Conservation (phyloP, 1,140 invertebrate species). For the Amyelois transitella region DNA sequence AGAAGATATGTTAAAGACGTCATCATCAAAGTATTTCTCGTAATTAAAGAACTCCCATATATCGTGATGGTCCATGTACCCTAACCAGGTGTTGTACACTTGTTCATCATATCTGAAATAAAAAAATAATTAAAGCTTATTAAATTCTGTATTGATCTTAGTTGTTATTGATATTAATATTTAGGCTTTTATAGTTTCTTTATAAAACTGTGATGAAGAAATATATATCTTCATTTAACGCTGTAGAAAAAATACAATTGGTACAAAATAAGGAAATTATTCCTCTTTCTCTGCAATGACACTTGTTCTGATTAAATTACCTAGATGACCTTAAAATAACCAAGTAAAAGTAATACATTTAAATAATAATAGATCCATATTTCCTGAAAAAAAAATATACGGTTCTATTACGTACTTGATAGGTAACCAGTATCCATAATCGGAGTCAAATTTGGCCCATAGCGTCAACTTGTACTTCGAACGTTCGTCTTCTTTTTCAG, state of each 20-base stretch:
- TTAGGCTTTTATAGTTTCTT: no score
- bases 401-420: conserved; percentile 22
- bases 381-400: neutral
- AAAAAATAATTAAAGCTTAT: neutral
- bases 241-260: no score
- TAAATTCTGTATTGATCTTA: no score
- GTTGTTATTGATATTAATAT: no score
- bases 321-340: no score
- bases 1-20: neutral
- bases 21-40: conserved; percentile 17
- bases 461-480: conserved; percentile 8
- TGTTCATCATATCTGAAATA: conserved; percentile 29
- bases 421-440: conserved; percentile 23
- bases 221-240: no score
- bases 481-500: conserved; percentile 2
- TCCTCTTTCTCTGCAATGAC: no score
- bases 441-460: conserved; percentile 23
- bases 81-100: conserved; percentile 24
- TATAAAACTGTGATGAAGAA: no score
- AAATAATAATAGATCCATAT: no score
- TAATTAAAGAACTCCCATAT: conserved; percentile 36
- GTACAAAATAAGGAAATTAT: no score
- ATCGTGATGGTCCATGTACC: conserved; percentile 19
- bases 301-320: no score
- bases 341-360: no score